Evolutionary conservation across 2,888 invertebrate species (phyloP).

Genomic region (Amphipoea lucens): DNA sequence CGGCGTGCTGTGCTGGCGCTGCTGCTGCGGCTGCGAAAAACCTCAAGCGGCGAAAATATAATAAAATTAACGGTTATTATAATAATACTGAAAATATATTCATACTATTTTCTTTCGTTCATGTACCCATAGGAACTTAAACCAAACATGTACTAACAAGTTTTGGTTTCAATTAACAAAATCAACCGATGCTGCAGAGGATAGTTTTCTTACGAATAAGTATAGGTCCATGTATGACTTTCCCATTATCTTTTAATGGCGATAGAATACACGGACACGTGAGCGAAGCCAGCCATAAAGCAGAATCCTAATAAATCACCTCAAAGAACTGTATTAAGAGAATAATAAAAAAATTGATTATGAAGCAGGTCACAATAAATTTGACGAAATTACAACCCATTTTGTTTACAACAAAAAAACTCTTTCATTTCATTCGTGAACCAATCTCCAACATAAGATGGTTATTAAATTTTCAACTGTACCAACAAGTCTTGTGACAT

Average conservation of each 20-base stretch:
- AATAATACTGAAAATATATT: background rate
- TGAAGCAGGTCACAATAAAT: constrained; percentile 17
- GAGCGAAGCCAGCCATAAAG: background rate
- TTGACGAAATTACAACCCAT: constrained; percentile 15
- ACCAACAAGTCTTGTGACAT: constrained; percentile 52
- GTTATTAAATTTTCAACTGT: constrained; percentile 54
- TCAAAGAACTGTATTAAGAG: background rate
- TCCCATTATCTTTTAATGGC: background rate
- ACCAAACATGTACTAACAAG: no score
- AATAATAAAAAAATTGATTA: constrained; percentile 4
- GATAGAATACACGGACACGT: background rate
- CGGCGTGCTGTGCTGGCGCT: no score
- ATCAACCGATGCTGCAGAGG: no score
- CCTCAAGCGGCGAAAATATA: background rate
- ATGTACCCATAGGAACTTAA: no score
- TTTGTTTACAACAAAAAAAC: constrained; percentile 36
- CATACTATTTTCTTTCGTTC: background rate
- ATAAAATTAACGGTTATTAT: background rate
- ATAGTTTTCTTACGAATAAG: background rate
- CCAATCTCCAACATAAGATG: constrained; percentile 27
- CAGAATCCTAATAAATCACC: background rate
- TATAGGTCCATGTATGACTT: background rate
- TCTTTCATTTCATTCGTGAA: constrained; percentile 24
- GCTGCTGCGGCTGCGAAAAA: background rate
- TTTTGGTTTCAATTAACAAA: no score